Evolutionary conservation across 2,888 invertebrate genomes (phyloP).

Genomic region (Drosophila longiperda): DNA sequence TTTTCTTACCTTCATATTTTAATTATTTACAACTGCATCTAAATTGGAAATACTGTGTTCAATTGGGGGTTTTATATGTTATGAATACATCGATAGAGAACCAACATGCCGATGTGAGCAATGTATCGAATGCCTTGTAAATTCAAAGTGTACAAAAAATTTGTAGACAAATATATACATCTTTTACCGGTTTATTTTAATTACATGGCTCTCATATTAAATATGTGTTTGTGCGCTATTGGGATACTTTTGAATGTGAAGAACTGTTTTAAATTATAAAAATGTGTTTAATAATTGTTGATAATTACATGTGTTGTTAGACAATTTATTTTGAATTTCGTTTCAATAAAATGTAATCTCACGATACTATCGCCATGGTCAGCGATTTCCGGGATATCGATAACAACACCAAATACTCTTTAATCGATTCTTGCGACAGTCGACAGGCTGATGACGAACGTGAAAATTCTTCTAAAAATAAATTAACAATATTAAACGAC

Average conservation of each 20-base stretch:
- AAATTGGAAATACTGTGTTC: neutral
- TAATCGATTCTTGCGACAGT: slow-evolving; percentile 30
- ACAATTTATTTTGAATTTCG: neutral
- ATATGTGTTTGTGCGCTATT: neutral
- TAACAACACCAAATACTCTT: slow-evolving; percentile 11
- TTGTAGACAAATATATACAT: neutral
- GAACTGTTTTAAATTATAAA: neutral
- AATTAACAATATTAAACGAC: slow-evolving; percentile 52
- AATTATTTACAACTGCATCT: neutral
- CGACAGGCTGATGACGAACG: slow-evolving; percentile 55
- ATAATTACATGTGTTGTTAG: neutral
- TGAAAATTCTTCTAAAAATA: slow-evolving; percentile 63
- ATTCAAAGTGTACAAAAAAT: neutral
- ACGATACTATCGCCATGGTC: slow-evolving; percentile 45
- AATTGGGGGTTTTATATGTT: neutral
- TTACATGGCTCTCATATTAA: neutral
- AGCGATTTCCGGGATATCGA: slow-evolving; percentile 32
- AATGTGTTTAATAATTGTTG: neutral
- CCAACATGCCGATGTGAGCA: neutral
- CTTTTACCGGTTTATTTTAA: neutral
- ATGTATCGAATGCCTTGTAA: neutral
- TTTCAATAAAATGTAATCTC: neutral
- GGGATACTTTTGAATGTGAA: neutral
- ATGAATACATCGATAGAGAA: slow-evolving; percentile 19
- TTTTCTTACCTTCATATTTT: neutral